These are phyloP conservation scores for Melanogrammus aeglefinus DNA, from an alignment of 2,797 vertebrate species.

Conservation along the genomic window DNA sequence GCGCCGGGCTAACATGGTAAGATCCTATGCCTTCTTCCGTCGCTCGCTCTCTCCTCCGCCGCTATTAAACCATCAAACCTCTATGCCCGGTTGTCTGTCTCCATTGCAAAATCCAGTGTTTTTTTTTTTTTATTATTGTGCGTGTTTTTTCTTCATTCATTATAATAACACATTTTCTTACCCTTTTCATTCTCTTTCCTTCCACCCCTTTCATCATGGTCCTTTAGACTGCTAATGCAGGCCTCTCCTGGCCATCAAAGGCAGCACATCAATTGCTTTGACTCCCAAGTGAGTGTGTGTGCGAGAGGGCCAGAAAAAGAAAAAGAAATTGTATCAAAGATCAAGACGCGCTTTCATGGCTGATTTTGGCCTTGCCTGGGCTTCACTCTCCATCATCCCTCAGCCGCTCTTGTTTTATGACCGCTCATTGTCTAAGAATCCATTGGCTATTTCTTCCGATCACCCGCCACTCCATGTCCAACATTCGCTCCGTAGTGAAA, in stretches of 20 bases:
- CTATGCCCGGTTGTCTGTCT: conserved; percentile 49
- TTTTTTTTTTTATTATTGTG: conserved; percentile 36
- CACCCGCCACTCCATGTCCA: conserved; percentile 24
- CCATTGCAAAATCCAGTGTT: conserved; percentile 55
- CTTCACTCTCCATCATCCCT: conserved; percentile 59
- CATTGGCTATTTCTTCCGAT: conserved; percentile 23
- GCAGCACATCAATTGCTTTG: conserved; percentile 78
- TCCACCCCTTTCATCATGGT: conserved; percentile 69
- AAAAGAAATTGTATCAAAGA: conserved; percentile 68
- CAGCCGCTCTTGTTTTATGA: conserved; percentile 35
- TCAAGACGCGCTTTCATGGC: conserved; percentile 72
- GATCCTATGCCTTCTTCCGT: conserved; percentile 54
- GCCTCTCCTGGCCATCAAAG: conserved; percentile 75
- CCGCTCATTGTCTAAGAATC: conserved; percentile 8
- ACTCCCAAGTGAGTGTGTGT: conserved; percentile 74
- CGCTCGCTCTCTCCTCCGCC: conserved; percentile 39
- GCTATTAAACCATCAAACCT: conserved; percentile 50
- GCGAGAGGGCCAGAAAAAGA: conserved; percentile 45
- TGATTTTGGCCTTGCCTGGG: conserved; percentile 58
- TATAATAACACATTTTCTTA: conserved; percentile 60
- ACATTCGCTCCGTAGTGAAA: conserved; percentile 47
- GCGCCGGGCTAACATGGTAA: conserved; percentile 67
- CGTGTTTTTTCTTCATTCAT: conserved; percentile 53
- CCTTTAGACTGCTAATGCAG: conserved; percentile 67
- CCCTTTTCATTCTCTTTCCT: conserved; percentile 60